Conservation (phyloP, 2,888 invertebrate genomes). For the Dasypolia templi region DNA sequence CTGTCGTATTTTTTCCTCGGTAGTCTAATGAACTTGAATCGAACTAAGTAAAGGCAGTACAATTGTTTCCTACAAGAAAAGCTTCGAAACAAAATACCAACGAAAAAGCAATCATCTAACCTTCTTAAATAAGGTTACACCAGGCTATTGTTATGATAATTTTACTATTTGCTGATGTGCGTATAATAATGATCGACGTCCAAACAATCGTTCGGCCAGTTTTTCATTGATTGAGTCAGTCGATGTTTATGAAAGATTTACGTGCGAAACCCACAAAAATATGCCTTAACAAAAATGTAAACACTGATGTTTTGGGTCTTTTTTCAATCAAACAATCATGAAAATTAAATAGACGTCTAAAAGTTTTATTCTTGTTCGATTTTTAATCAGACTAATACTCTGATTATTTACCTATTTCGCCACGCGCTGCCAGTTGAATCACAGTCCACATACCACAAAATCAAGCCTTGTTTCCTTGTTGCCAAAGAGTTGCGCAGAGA, state of each 20-base stretch:
- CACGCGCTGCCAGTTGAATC: too few relatives aligned
- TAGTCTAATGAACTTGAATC: background rate
- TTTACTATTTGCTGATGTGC: background rate
- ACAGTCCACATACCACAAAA: too few relatives aligned
- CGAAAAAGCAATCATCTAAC: background rate
- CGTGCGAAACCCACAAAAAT: conserved; percentile 29
- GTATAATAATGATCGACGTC: background rate
- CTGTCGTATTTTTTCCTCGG: background rate
- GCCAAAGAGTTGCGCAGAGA: too few relatives aligned
- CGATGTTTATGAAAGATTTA: conserved; percentile 50
- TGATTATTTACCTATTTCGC: background rate
- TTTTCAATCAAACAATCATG: conserved; percentile 6
- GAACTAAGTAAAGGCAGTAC: background rate
- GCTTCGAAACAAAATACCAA: too few relatives aligned
- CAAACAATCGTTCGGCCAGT: background rate
- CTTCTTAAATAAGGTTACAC: background rate
- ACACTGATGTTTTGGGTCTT: conserved; percentile 14
- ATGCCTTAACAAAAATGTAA: conserved; percentile 24
- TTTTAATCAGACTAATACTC: conserved; percentile 2
- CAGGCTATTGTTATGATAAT: background rate
- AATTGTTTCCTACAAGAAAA: background rate
- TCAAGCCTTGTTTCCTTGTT: too few relatives aligned
- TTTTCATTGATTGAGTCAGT: conserved; percentile 9
- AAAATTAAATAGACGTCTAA: background rate
- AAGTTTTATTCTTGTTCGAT: conserved; percentile 3